These are phyloP conservation scores for Prionailurus bengalensis DNA, from an alignment of 2,113 vertebrate genomes.

Conservation along the genomic window DNA sequence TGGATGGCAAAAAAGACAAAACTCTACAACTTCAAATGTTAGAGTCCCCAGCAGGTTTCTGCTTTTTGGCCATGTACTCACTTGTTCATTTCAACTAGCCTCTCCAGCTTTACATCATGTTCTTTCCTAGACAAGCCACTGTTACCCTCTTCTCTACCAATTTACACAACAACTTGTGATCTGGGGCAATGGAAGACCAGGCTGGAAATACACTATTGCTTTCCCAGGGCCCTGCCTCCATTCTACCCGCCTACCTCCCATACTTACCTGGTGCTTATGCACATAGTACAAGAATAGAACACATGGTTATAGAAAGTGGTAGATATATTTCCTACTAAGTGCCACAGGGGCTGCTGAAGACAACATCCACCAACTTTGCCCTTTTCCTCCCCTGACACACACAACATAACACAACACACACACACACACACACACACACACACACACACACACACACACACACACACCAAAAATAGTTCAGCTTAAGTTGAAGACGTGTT, in stretches of 20 bases:
- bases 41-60: neutral
- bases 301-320: neutral
- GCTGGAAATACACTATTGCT: neutral
- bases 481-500: neutral
- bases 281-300: neutral
- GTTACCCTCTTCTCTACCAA: neutral
- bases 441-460: neutral
- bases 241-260: neutral
- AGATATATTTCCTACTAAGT: neutral
- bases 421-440: too few relatives aligned
- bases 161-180: neutral
- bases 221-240: neutral
- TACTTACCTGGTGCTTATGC: rapidly evolving
- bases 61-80: neutral
- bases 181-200: too few relatives aligned
- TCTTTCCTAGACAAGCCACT: neutral
- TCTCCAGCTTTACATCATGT: neutral
- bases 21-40: neutral
- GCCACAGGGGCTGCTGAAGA: neutral
- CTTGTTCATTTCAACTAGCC: neutral
- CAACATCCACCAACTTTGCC: neutral
- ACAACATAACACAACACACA: neutral
- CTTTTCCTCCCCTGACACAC: neutral
- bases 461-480: neutral
- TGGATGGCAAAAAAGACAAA: neutral